Evolutionary conservation across 1,140 invertebrate species (phyloP), one percentile per base, ranked within the genome.

Genomic region (Anoplophora glabripennis): DNA sequence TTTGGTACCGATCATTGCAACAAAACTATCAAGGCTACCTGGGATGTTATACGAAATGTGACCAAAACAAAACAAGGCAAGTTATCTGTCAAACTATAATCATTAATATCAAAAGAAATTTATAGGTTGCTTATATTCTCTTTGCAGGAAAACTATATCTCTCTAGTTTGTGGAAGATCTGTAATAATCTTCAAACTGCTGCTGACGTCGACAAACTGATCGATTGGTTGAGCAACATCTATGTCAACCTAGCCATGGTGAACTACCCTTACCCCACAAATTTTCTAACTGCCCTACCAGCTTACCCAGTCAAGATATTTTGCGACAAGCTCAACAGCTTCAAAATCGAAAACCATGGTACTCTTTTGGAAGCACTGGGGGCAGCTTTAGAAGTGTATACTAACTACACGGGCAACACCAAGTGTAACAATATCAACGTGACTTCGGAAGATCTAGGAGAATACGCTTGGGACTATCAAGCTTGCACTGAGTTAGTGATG

Each of bases 401-500:
- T n/a, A 96, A 96, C 74, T 92, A 86, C 71, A 91, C 92, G 0
- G 88, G 89, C 15, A 78, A 78, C 51, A 74, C 71, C 1, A 81
- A 80, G 57, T 94, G 92, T 69, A 75, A 91, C 5, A 74, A 86
- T 64, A 78, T 83, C 33, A 78, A 67, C 12, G 51, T 73, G 8
- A 75, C 79, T 47, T 76, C 80, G 11, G 75, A 78, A 12, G 76
- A 80, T 48, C 73, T 92, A 7, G 87, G 85, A 34, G 83, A 83
- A 21, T 52, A 72, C 36, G 89, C 85, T 3, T 96, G 94, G 94
- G 80, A 87, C 61, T 91, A 85, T 75, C 88, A 87, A 77, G 85
- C 85, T 8, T 98, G 96, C 72, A 95, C 93, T 28, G 95, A 99
- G 78, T 94, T 98, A 87, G 86, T 96, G 37, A 94, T 96, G 89